A percentile compares a stretch with the other conserved stretches of the same genome.
These are phyloP conservation scores for Sebastes nivosus DNA, from an alignment of 2,797 vertebrate species.

Conservation along the genomic window DNA sequence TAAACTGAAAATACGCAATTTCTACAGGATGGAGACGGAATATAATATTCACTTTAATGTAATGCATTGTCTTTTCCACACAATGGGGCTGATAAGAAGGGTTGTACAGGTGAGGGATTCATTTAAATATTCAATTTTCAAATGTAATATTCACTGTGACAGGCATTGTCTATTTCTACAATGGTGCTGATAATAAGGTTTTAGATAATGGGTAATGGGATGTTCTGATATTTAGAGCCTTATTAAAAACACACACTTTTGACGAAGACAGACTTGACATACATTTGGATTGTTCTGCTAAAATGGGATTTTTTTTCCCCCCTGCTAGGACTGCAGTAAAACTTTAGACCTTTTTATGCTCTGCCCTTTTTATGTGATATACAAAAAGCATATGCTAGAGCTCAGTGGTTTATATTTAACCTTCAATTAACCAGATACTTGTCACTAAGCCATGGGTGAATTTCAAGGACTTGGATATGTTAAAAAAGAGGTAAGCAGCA, in stretches of 20 bases:
- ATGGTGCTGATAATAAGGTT: constrained; percentile 71
- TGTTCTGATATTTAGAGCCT: constrained; percentile 74
- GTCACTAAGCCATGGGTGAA: neutral
- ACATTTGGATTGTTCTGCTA: constrained; percentile 20
- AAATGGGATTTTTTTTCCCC: neutral
- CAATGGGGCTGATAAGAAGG: constrained; percentile 74
- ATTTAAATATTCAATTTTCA: constrained; percentile 76
- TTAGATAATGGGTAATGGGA: constrained; percentile 70
- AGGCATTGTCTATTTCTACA: constrained; percentile 73
- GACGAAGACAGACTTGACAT: constrained; percentile 22
- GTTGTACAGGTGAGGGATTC: constrained; percentile 69
- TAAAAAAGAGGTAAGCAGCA: neutral
- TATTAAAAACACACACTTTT: constrained; percentile 64
- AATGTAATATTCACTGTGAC: constrained; percentile 72
- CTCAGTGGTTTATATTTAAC: constrained; percentile 45
- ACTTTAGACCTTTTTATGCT: constrained; percentile 17
- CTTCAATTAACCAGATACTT: constrained; percentile 49
- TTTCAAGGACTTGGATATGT: constrained; percentile 33
- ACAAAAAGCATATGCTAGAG: constrained; percentile 23
- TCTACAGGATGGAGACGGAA: constrained; percentile 55
- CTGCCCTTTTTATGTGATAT: constrained; percentile 25
- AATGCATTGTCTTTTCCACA: constrained; percentile 70
- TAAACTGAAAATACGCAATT: constrained; percentile 31
- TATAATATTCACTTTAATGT: constrained; percentile 74
- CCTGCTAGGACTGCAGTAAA: neutral